Base-by-base conservation (phyloP, 2,888 invertebrate species). In the Tachystola acroxantha region DNA sequence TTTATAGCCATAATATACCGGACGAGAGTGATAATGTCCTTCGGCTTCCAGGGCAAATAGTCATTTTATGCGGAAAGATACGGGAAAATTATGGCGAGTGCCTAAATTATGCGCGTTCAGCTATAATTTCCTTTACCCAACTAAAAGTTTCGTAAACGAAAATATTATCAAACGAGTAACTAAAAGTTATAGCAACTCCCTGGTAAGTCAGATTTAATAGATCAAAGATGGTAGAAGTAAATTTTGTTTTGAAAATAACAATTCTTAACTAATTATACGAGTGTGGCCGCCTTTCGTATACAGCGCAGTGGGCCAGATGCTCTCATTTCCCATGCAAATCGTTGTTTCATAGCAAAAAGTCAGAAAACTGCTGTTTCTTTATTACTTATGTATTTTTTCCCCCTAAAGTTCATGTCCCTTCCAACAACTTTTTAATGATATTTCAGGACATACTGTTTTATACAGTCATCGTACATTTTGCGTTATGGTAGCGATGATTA, bases 291-390 rank as follows among this genome's bases (percentile, higher is more conserved):
- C 46, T 49, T 56, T 46, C 50, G 44, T 51, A 55, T 51, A 58
- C 51, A 48, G 41, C 51, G 54, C 58, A 51, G 47, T 54, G 45
- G 53, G 52, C 54, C 72, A 73, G 71, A 64, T 74, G 73, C 57
- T 65, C 66, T 62, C 66, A 65, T 69, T 68, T 62, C 57, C 60
- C 51, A 74, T 71, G 71, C 69, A 75, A 75, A 75, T 74, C 60
- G 67, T 68, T 70, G 59, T 73, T 76, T 75, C 69, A 69, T 66
- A 62, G 58, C 62, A 56, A 53, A 57, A 72, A 64, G 56, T 64
- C 58, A 31, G 43, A 37, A 32, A 62, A 52, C 53, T 54, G 53
- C 53, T 57, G 53, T 57, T 63, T 60, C 61, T 57, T 55, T 57
- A 46, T 39, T 46, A 45, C 49, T 51, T 50, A 1, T 48, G 5